phyloP scores from a whole-genome alignment of 2,888 invertebrate species.

The Exocentrus adspersus region DNA sequence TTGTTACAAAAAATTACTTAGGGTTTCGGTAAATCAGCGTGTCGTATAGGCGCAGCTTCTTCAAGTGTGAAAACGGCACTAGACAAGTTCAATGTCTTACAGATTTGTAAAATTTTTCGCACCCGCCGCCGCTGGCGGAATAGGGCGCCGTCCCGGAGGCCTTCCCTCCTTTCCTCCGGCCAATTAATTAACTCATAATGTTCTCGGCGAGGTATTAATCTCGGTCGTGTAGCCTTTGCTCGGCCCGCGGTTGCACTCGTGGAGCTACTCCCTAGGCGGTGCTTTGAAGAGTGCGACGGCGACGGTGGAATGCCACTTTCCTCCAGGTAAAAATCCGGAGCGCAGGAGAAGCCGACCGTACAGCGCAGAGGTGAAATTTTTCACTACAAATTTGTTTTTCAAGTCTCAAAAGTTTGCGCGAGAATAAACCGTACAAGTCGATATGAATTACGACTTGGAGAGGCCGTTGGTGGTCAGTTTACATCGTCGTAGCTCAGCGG shows the following conservation, averaged over 20 bases:
- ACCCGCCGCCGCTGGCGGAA: conserved; percentile 25
- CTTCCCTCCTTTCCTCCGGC: conserved; percentile 39
- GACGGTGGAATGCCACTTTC: conserved; percentile 29
- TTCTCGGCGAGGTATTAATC: conserved; percentile 47
- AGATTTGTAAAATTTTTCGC: not conserved
- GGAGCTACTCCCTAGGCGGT: conserved; percentile 31
- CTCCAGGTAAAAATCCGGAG: conserved; percentile 14
- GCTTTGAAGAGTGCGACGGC: conserved; percentile 28
- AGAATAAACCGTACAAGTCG: not conserved
- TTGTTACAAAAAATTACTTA: not conserved
- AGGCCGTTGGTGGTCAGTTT: not conserved
- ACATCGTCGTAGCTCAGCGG: conserved; percentile 10
- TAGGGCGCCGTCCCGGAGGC: conserved; percentile 23
- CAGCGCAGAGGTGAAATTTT: too few species aligned
- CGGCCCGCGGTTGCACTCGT: conserved; percentile 20
- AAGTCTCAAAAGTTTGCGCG: too few species aligned
- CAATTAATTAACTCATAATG: conserved; percentile 52
- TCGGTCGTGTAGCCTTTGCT: conserved; percentile 47
- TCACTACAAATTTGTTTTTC: too few species aligned
- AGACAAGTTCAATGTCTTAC: too few species aligned
- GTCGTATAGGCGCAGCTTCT: too few species aligned
- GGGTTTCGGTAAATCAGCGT: too few species aligned
- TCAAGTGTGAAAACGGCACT: too few species aligned
- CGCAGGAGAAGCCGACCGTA: conserved; percentile 27
- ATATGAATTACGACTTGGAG: not conserved